Evolutionary conservation across 1,140 invertebrate genomes (phyloP), one percentile per base, ranked within the genome.

Genomic region (Cylas formicarius): DNA sequence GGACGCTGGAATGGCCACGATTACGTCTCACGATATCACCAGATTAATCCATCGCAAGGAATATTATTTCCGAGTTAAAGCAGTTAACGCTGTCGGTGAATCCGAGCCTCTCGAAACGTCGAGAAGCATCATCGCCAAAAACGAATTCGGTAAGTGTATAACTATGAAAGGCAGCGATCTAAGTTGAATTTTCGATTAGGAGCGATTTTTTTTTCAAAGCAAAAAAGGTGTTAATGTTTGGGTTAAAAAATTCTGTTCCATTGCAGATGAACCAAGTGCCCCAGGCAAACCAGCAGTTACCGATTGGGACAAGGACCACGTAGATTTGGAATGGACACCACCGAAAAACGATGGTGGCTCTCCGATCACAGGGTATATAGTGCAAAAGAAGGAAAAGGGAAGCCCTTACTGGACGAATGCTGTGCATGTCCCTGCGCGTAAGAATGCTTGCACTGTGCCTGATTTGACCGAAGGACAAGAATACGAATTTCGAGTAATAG

Each of bases 401-500:
- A 84, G 74, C 68, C 86, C 80, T 51, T 90, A 86, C 66, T 86
- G 89, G 89, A 80, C 82, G 9, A 93, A 95, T 66, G 90, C 89
- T 16, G 77, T 81, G 27, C 87, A 90, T 57, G 86, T 92, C 3
- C 84, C 86, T 29, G 73, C 82, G 3, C 79, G 74, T 27, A 81
- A 89, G 54, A 91, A 75, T 16, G 78, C 67, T 53, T 78, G 82
- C 23, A 82, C 81, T 37, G 86, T 97, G 26, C 83, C 86, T 32
- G 89, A 94, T 62, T 71, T 99, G 20, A 83, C 78, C 2, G 90
- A 95, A 67, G 91, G 91, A 20, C 87, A 94, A 66, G 89, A 95
- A 61, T 98, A 97, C 65, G 90, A 97, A 67, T 98, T 99, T 75
- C 75, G 96, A 52, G 78, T 99, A 0, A 87, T 91, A 57, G 95